phyloP scores from a whole-genome alignment of 2,888 invertebrate species.

The Chrysopilus asiliformis region DNA sequence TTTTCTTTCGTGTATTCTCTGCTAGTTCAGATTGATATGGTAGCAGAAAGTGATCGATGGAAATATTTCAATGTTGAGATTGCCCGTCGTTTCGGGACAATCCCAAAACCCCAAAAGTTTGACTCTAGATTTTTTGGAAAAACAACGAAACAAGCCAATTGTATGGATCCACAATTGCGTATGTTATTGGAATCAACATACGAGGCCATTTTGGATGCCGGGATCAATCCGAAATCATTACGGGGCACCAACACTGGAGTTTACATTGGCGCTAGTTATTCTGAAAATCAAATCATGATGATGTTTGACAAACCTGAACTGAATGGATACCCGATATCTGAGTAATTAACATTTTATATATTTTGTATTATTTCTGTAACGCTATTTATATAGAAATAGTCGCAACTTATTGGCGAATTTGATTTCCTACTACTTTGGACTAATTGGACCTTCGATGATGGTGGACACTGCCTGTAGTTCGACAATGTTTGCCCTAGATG shows the following conservation, averaged over 20 bases:
- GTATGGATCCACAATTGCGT: conserved; percentile 67
- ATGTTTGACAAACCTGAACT: conserved; percentile 49
- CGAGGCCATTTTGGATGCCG: conserved; percentile 66
- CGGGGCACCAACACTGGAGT: conserved; percentile 59
- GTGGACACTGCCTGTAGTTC: conserved; percentile 95
- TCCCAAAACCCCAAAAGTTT: conserved; percentile 55
- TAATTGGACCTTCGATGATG: conserved; percentile 77
- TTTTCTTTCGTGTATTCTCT: too few relatives aligned
- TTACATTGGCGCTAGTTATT: conserved; percentile 56
- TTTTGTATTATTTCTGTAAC: conserved; percentile 79
- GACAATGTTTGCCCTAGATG: conserved; percentile 74
- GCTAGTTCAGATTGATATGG: conserved; percentile 63
- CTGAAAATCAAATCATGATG: conserved; percentile 60
- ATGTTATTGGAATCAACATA: conserved; percentile 63
- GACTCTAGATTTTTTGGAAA: conserved; percentile 65
- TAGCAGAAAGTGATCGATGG: conserved; percentile 70
- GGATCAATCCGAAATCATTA: conserved; percentile 49
- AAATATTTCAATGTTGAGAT: conserved; percentile 56
- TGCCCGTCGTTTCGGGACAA: conserved; percentile 58
- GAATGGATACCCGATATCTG: conserved; percentile 35
- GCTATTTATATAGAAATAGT: conserved; percentile 80
- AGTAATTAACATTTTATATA: conserved; percentile 79
- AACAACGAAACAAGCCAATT: conserved; percentile 59
- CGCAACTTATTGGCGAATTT: conserved; percentile 87
- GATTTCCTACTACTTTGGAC: conserved; percentile 75